Percentiles rank a stretch among this genome's conserved stretches.
Conservation (phyloP, 2,888 invertebrate genomes). For the Clusia tigrina region DNA sequence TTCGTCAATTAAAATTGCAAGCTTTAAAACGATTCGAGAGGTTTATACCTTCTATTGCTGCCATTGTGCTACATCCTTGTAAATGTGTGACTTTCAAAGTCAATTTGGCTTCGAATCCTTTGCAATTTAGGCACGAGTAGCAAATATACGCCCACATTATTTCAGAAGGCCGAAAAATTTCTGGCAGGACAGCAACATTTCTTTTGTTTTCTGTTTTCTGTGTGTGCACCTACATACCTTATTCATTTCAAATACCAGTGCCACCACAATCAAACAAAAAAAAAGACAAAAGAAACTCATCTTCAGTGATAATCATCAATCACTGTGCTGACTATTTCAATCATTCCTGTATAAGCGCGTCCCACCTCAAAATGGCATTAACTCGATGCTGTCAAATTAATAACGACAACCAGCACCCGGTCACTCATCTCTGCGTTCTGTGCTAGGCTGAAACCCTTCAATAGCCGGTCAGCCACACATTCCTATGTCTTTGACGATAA, state of each 20-base stretch:
- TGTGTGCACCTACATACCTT: slow-evolving; percentile 49
- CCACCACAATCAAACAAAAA: background rate
- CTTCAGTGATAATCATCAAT: slow-evolving; percentile 55
- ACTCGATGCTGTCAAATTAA: slow-evolving; percentile 60
- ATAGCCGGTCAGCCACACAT: background rate
- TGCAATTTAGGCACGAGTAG: background rate
- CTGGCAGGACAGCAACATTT: background rate
- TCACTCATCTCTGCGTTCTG: background rate
- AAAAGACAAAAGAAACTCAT: background rate
- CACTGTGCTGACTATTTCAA: slow-evolving; percentile 28
- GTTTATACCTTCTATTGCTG: too few relatives aligned
- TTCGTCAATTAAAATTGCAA: slow-evolving; percentile 3
- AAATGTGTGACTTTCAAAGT: background rate
- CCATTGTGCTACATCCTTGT: too few relatives aligned
- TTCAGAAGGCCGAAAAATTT: background rate
- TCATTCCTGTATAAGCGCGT: background rate
- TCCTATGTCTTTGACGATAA: background rate
- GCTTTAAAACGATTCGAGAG: background rate
- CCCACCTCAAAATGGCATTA: slow-evolving; percentile 26
- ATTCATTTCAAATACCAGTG: slow-evolving; percentile 44
- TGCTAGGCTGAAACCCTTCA: background rate
- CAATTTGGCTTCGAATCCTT: background rate
- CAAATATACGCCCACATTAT: slow-evolving; percentile 6
- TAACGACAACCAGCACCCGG: slow-evolving; percentile 45
- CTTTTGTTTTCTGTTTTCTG: background rate